Percentiles rank a stretch among this genome's conserved stretches.
Conservation (phyloP, 2,797 vertebrate genomes). For the Thripadectes ignobilis region DNA sequence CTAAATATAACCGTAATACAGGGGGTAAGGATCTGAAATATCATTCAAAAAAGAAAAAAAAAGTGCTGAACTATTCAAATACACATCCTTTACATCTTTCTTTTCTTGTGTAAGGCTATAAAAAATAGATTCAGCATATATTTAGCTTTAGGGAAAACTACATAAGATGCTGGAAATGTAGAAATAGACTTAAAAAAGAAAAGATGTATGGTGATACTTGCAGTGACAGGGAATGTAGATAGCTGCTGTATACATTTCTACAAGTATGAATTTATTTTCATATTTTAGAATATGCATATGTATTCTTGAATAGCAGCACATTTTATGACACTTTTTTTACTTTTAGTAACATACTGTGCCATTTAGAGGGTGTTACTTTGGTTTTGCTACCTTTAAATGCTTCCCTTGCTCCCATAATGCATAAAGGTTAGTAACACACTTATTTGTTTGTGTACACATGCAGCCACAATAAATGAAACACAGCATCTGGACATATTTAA, state of each 20-base stretch:
- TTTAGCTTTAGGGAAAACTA: neutral
- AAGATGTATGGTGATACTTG: neutral
- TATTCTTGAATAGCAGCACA: neutral
- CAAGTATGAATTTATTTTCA: neutral
- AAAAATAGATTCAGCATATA: constrained; percentile 7
- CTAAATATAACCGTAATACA: constrained; percentile 30
- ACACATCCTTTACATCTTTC: neutral
- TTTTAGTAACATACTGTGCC: neutral
- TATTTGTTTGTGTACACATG: neutral
- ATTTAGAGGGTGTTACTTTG: neutral
- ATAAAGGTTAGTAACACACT: constrained; percentile 1
- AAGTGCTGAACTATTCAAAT: constrained; percentile 6
- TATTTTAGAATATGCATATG: neutral
- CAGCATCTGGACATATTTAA: constrained; percentile 40
- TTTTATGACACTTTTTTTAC: neutral
- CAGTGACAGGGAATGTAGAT: neutral
- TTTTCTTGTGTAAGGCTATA: neutral
- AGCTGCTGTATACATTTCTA: neutral
- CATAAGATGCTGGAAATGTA: neutral
- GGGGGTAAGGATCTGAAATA: constrained; percentile 1
- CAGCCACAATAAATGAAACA: constrained; percentile 4
- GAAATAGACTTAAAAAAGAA: neutral
- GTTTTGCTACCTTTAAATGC: neutral
- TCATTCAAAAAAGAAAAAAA: neutral
- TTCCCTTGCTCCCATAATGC: neutral